These are phyloP conservation scores for Cantharis nigra DNA, from an alignment of 2,888 invertebrate genomes.

Conservation along the genomic window DNA sequence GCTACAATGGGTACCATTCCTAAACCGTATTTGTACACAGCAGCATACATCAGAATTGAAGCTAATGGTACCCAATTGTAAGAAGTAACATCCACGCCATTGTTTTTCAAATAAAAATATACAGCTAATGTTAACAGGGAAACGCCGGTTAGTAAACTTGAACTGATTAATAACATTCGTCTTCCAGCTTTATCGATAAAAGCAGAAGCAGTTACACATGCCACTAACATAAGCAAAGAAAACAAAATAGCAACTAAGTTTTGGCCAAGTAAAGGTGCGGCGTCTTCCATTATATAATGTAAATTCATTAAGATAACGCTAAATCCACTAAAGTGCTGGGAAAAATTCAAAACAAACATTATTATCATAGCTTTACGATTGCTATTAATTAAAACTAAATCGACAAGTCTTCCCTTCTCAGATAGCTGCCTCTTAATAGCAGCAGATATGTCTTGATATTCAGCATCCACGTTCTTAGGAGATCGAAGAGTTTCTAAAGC, in stretches of 20 bases:
- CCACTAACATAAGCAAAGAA: constrained; percentile 11
- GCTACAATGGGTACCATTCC: constrained; percentile 53
- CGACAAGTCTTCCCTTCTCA: not conserved
- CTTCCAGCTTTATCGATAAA: constrained; percentile 24
- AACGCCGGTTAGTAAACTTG: constrained; percentile 12
- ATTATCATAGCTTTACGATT: constrained; percentile 20
- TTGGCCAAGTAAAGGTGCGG: constrained; percentile 6
- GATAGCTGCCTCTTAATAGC: not conserved
- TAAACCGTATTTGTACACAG: constrained; percentile 49
- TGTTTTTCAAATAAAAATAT: constrained; percentile 17
- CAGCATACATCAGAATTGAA: constrained; percentile 37
- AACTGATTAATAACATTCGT: constrained; percentile 11
- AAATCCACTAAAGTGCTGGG: constrained; percentile 19
- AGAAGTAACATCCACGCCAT: not conserved
- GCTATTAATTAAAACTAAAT: constrained; percentile 18
- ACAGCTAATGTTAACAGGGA: constrained; percentile 6
- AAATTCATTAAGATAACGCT: constrained; percentile 21
- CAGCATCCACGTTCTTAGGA: not conserved
- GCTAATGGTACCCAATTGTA: not conserved
- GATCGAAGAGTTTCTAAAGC: not conserved
- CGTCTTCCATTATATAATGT: constrained; percentile 19
- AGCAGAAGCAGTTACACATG: constrained; percentile 8
- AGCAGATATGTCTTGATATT: not conserved
- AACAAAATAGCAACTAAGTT: constrained; percentile 15
- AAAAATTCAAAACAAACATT: constrained; percentile 12